phyloP scores from a whole-genome alignment of 2,888 invertebrate species.

The Nomada flava region DNA sequence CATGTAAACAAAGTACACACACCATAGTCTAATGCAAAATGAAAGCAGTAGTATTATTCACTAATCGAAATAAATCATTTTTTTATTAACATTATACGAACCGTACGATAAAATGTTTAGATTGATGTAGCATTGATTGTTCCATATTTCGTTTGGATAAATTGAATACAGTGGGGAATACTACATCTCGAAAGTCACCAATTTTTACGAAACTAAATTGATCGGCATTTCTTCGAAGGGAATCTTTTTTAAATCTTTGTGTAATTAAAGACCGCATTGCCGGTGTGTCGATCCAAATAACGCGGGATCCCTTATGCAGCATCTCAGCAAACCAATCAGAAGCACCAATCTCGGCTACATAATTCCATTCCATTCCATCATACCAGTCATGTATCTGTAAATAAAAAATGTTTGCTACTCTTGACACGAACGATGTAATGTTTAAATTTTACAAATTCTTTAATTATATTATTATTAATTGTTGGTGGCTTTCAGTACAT shows the following conservation, averaged over 20 bases:
- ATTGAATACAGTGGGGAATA: constrained; percentile 72
- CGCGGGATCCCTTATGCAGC: constrained; percentile 68
- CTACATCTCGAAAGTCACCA: constrained; percentile 76
- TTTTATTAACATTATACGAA: constrained; percentile 44
- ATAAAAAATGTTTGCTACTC: neutral
- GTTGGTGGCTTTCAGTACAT: neutral
- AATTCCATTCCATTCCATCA: constrained; percentile 72
- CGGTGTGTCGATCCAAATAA: constrained; percentile 77
- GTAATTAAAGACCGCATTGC: constrained; percentile 68
- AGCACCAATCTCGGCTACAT: constrained; percentile 74
- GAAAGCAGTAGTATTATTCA: neutral
- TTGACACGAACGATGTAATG: neutral
- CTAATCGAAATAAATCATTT: too few species aligned
- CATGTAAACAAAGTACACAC: neutral
- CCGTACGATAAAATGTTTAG: constrained; percentile 77
- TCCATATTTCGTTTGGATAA: constrained; percentile 71
- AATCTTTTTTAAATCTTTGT: constrained; percentile 35
- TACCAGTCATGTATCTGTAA: constrained; percentile 78
- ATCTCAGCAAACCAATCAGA: constrained; percentile 75
- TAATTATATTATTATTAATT: neutral
- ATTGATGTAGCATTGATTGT: constrained; percentile 63
- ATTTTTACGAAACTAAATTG: constrained; percentile 52
- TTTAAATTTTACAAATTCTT: neutral
- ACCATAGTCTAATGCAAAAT: neutral
- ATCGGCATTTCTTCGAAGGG: constrained; percentile 5